A percentile compares a stretch with the other conserved stretches of the same genome.
These are phyloP conservation scores for Pithecia hirsuta DNA, from an alignment of 2,797 vertebrate species.

Conservation along the genomic window DNA sequence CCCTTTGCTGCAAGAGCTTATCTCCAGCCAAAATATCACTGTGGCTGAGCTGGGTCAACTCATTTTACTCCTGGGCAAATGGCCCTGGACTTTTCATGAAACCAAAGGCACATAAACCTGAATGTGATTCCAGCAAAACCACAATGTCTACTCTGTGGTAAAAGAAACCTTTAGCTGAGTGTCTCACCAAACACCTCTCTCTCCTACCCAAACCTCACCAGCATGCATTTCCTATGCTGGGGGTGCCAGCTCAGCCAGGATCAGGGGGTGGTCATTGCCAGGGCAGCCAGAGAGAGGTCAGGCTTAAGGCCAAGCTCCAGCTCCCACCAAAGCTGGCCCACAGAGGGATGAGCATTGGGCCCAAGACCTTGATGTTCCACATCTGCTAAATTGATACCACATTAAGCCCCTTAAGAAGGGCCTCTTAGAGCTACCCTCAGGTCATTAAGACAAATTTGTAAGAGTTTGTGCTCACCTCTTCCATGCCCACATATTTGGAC, in stretches of 20 bases:
- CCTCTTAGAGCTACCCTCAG: slow-evolving; percentile 61
- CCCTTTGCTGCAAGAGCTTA: slow-evolving; percentile 26
- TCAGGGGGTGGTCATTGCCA: slow-evolving; percentile 66
- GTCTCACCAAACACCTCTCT: not conserved
- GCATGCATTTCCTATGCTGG: slow-evolving; percentile 19
- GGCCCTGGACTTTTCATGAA: slow-evolving; percentile 16
- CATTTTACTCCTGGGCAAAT: slow-evolving; percentile 35
- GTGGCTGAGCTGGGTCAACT: slow-evolving; percentile 49
- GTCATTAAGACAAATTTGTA: slow-evolving; percentile 11
- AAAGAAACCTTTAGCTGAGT: slow-evolving; percentile 39
- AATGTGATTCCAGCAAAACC: slow-evolving; percentile 62
- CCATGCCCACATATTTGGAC: slow-evolving; percentile 51
- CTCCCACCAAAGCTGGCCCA: slow-evolving; percentile 59
- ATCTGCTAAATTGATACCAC: slow-evolving; percentile 64
- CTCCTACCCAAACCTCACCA: not conserved
- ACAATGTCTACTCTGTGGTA: slow-evolving; percentile 58
- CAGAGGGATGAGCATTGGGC: slow-evolving; percentile 43
- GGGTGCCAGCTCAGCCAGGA: slow-evolving; percentile 61
- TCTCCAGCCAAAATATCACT: slow-evolving; percentile 61
- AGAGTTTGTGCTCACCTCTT: not conserved
- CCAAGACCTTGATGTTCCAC: slow-evolving; percentile 49
- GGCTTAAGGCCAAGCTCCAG: slow-evolving; percentile 23
- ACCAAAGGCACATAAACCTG: slow-evolving; percentile 67
- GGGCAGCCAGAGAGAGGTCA: slow-evolving; percentile 63
- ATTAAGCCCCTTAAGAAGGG: not conserved